Conservation (phyloP, 2,113 vertebrate species). For the Tragelaphus imberbis region DNA sequence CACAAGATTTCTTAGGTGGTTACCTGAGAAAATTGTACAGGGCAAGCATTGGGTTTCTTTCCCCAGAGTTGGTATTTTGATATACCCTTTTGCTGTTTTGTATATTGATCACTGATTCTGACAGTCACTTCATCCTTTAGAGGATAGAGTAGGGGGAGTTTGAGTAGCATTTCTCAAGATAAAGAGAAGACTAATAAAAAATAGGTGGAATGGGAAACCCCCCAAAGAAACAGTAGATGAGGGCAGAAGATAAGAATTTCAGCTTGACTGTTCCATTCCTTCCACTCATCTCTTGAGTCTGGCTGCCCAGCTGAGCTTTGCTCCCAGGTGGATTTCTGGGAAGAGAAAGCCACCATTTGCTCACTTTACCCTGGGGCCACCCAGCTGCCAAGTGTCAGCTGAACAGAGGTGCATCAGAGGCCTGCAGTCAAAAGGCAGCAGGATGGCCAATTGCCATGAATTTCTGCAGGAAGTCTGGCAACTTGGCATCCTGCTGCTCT, state of each 20-base stretch:
- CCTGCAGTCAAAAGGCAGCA: slow-evolving; percentile 75
- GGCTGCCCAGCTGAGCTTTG: neutral
- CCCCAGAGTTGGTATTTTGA: neutral
- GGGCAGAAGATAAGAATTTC: neutral
- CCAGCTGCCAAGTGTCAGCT: slow-evolving; percentile 71
- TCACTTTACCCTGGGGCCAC: slow-evolving; percentile 59
- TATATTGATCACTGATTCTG: neutral
- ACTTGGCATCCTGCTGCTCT: slow-evolving; percentile 65
- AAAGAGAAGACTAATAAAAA: neutral
- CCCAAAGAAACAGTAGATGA: neutral
- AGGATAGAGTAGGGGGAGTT: neutral
- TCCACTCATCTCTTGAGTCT: slow-evolving; percentile 9
- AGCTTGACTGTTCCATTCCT: neutral
- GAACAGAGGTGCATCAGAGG: slow-evolving; percentile 71
- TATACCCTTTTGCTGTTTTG: neutral
- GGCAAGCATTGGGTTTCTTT: neutral
- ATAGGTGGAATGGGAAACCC: neutral
- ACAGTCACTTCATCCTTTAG: neutral
- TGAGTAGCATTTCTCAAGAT: neutral
- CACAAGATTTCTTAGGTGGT: neutral
- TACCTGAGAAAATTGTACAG: neutral
- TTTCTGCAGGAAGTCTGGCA: slow-evolving; percentile 70
- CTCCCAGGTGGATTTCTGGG: slow-evolving; percentile 49
- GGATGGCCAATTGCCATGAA: slow-evolving; percentile 69
- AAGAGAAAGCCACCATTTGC: slow-evolving; percentile 61